These are phyloP conservation scores for Xiphophorus maculatus DNA, from an alignment of 2,113 vertebrate genomes.

Conservation along the genomic window DNA sequence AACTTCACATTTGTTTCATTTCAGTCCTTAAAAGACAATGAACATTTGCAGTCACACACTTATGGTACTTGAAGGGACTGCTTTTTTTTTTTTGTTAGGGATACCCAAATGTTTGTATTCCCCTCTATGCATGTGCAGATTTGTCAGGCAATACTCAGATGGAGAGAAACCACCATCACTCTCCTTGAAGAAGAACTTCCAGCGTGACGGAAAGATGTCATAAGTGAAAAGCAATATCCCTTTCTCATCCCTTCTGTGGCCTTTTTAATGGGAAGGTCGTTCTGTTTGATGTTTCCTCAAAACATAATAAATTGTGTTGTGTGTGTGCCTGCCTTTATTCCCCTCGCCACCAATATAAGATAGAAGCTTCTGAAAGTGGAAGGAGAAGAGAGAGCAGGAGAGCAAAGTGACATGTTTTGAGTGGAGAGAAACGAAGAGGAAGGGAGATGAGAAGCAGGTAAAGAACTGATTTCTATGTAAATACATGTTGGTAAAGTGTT, in stretches of 20 bases:
- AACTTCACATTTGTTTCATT: background rate
- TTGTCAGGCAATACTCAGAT: constrained; percentile 5
- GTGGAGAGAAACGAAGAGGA: constrained; percentile 11
- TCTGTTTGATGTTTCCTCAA: constrained; percentile 73
- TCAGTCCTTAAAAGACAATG: background rate
- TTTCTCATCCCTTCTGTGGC: constrained; percentile 60
- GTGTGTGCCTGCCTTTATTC: constrained; percentile 68
- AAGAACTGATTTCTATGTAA: constrained; percentile 1
- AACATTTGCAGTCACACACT: background rate
- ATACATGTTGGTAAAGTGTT: constrained; percentile 13
- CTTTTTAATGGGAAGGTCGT: constrained; percentile 75
- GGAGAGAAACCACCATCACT: constrained; percentile 16
- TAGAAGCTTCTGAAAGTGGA: constrained; percentile 62
- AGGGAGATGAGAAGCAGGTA: background rate
- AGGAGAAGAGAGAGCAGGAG: constrained; percentile 25
- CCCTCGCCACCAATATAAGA: constrained; percentile 71
- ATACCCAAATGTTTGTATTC: background rate
- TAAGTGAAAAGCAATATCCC: constrained; percentile 77
- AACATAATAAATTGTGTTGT: constrained; percentile 76
- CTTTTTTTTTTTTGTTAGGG: background rate
- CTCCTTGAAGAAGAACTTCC: constrained; percentile 23
- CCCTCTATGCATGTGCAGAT: background rate
- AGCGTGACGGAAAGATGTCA: constrained; percentile 60
- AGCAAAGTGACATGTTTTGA: constrained; percentile 21
- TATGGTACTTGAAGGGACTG: background rate